Base-by-base conservation (phyloP, 2,113 vertebrate species). In the Cygnus buccinator region DNA sequence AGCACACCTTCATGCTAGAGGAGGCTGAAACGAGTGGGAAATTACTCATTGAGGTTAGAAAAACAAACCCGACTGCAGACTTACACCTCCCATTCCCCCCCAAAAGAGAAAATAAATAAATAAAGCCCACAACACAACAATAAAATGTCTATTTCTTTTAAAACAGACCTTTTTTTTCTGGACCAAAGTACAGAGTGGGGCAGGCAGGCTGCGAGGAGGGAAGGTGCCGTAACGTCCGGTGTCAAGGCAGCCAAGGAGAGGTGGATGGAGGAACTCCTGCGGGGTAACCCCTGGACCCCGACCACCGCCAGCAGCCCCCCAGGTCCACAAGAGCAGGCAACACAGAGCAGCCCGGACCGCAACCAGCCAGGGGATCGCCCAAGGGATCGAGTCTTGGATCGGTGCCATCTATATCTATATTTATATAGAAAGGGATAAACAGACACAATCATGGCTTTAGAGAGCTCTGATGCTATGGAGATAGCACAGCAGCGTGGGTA, bases 301-400 rank as follows among this genome's bases (percentile, higher is more conserved):
- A 23, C 77, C 46, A 18, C 26, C 0, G 2, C 22, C 43, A 10
- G 20, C 23, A 31, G 35, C 33, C 31, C 0, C 39, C 22, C 52
- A 63, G 50, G 6, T 70, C 78, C 70, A 39, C 39, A 31, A 48
- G 68, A 57, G 15, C 22, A 59, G 70, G 39, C 48, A 68, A 37
- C 43, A 50, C 80, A 86, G 44, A 89, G 35, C 21, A 52, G 41
- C 8, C 5, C 1, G 52, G 72, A 62, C 29, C 10, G 2, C 8
- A 25, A 52, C 3, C 5, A 28, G 23, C 7, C 29, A 58, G 35
- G 48, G 26, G 23, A 16, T 15, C 35, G 22, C 66, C 68, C 68
- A 61, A 10, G 28, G 86, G 37, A 22, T 41, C 7, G 6, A 21
- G 5, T 37, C 35, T 54, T 74, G 58, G 59, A 43, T 43, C 31